These are phyloP conservation scores for Myiotriccus ornatus DNA, from an alignment of 2,797 vertebrate genomes.

Conservation along the genomic window DNA sequence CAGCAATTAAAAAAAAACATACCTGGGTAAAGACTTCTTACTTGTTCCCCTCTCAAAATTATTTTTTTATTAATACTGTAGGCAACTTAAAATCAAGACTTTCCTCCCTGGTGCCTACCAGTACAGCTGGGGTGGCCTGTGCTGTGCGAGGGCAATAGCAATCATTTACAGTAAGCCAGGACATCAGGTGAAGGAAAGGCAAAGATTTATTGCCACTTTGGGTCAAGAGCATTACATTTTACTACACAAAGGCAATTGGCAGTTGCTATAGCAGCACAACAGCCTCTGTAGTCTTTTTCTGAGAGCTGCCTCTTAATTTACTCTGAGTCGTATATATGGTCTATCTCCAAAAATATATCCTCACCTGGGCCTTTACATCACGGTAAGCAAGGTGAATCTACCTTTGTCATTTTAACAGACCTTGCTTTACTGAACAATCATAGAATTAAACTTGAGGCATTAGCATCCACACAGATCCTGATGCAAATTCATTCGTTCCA, in stretches of 20 bases:
- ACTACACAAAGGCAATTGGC: background rate
- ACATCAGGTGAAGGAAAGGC: background rate
- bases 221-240: background rate
- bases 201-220: background rate
- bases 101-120: background rate
- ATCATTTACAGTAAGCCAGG: background rate
- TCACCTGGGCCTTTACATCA: background rate
- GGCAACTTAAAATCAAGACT: background rate
- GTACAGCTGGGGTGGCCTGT: background rate
- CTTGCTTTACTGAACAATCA: background rate
- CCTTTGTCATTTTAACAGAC: background rate
- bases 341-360: background rate
- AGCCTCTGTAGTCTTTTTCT: background rate
- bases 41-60: background rate
- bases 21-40: background rate
- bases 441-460: background rate
- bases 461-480: background rate
- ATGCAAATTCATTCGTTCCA: background rate
- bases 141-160: fast-evolving
- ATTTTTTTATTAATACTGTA: background rate
- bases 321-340: background rate
- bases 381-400: background rate
- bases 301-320: background rate
- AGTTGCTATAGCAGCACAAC: background rate
- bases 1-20: background rate